Evolutionary conservation across 1,140 invertebrate genomes (phyloP), one percentile per base, ranked within the genome.

Genomic region (Drosophila arawakana): DNA sequence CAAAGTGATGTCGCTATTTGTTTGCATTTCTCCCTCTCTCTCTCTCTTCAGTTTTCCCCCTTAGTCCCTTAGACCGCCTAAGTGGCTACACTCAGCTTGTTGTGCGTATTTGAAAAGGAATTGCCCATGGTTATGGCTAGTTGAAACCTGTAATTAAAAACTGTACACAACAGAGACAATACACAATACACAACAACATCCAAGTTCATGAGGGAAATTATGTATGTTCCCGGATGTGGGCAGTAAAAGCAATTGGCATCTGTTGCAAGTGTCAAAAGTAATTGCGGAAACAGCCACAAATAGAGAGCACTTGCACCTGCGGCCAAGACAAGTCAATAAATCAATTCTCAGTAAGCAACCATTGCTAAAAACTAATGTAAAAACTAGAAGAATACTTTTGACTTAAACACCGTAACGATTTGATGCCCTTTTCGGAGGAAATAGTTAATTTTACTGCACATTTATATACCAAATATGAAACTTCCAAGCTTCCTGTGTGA

Each of bases 141-240:
- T 66, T 70, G 52, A 69, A 63, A 85, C 55, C 78, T 89, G 84
- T 89, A 88, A 88, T 88, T 88, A 88, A 88, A 88, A 88, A 88
- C 71, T 71, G 75, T 21, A 47, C 61, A 52, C 62, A 61, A 55
- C 47, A 52, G 2, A 58, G 18, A 30, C 11, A 8, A 10, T 21
- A 11, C 18, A 18, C 13, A 46, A 13, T 3, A 46, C 43, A 46
- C n/a, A 46, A 30, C 1, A 30, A 5, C 21, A 41, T 46, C 44
- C 60, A 70, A 62, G 66, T 69, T 66, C 73, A 67, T 50, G 49
- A 30, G 60, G 61, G 65, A 67, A 86, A 84, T 88, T 88, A 88
- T 88, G 84, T 71, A 46, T 41, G 35, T 30, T 70, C 52, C 77
- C 58, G 84, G 84, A 88, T 68, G 71, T 79, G 47, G 66, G 65